Evolutionary conservation across 2,888 invertebrate species (phyloP).

Genomic region (Sphaerolaimus hirsutus): DNA sequence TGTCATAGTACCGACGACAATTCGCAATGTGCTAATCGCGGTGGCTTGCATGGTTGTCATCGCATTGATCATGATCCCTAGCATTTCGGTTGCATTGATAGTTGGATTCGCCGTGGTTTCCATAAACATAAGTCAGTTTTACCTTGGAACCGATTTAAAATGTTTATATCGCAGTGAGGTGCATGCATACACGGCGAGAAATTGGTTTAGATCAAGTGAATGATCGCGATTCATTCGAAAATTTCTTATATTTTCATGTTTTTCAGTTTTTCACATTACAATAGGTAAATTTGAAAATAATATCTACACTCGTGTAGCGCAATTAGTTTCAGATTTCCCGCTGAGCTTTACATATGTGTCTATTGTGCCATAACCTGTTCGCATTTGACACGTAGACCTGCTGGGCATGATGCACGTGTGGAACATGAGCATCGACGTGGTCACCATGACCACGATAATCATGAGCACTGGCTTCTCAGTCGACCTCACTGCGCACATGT

Average conservation of each 20-base stretch:
- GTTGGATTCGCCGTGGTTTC: neutral
- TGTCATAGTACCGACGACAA: neutral
- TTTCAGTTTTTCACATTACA: no score
- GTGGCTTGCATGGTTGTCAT: neutral
- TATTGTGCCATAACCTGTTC: no score
- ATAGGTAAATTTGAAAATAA: no score
- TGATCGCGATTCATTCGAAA: no score
- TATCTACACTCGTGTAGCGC: no score
- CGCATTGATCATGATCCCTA: neutral
- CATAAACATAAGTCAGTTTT: neutral
- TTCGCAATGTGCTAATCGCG: neutral
- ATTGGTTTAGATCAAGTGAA: no score
- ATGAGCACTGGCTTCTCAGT: slow-evolving; percentile 3
- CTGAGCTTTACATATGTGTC: no score
- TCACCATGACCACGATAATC: slow-evolving; percentile 1
- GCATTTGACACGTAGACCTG: no score
- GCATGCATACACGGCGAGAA: no score
- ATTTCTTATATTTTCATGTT: no score
- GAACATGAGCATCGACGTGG: neutral
- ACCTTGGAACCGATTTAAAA: neutral
- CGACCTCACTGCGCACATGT: slow-evolving; percentile 1
- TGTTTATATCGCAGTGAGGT: no score
- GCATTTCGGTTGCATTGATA: neutral
- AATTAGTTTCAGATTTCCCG: no score
- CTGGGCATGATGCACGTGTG: neutral